Evolutionary conservation across 1,140 invertebrate species (phyloP), one percentile per base, ranked within the genome.

Genomic region (Nasonia longicornis): DNA sequence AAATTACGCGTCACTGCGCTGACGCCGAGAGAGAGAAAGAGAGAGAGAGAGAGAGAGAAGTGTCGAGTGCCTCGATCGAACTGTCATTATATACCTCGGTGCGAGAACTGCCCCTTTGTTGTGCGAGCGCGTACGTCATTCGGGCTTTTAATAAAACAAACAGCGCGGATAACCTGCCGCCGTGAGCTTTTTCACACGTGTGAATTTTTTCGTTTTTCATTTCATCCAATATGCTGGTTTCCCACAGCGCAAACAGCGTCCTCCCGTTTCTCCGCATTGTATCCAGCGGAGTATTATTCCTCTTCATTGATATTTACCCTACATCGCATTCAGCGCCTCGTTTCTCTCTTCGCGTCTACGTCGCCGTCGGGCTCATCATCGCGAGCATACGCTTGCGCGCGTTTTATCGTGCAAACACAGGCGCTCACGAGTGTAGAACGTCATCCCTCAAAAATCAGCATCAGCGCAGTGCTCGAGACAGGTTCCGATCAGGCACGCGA

Each of bases 401-500:
- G 52, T 58, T 77, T 73, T 73, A 78, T 81, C 75, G 80, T 66
- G 35, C 52, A 72, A 72, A 64, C 42, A 22, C 58, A 45, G 16
- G 38, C 67, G 20, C 8, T 20, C 71, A 76, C 2, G 29, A 63
- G 69, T 20, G 10, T n/a, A 22, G 2, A 79, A n/a, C 35, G 72
- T 81, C 67, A 63, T 79, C 72, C 77, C 77, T 75, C 45, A 63
- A 82, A 63, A 79, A 79, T 79, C 70, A 29, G 63, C 35, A 38
- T 48, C 73, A 72, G 87, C 86, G 87, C 85, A 83, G 86, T 89
- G 87, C 87, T 83, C 79, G 69, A 80, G 85, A 86, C 87, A 89
- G 88, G 88, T 89, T 82, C 85, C 82, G 76, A 85, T 82, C 70
- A 84, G 84, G 82, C 88, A 88, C 88, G 88, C 86, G 88, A 84